Evolutionary conservation across 1,140 invertebrate genomes (phyloP), one percentile per base, ranked within the genome.

Genomic region (Lucilia cuprina): DNA sequence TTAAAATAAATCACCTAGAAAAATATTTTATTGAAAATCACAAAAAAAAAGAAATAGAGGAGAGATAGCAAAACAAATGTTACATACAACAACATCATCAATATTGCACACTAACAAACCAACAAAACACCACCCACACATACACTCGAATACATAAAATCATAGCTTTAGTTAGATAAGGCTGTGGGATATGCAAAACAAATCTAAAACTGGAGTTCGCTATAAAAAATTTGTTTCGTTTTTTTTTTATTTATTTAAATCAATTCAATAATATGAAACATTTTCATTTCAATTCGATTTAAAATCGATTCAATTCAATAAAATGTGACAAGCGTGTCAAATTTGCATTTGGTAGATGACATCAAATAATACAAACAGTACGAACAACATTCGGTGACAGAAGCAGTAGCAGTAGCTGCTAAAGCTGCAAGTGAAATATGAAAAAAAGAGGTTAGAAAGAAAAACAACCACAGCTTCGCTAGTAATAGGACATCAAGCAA

Each of bases 201-300:
- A 21, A 13, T 12, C 7, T n/a, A 21, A 70, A 70, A 21, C 65
- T 21, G 25, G n/a, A 70, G n/a, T 70, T 30, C 9, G 8, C 8
- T 60, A 17, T 60, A 17, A 12, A 60, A n/a, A n/a, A n/a, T 60
- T 60, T 60, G n/a, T n/a, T 60, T 60, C 0, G 2, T 70, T 1
- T 70, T 70, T 70, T 21, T 25, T 25, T 50, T 80, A 25, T 78
- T 14, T 41, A 9, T 78, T 80, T 19, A 80, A 80, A 80, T 80
- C 77, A 80, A 80, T 80, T 80, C 77, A 49, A 80, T 80, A 80
- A 80, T 49, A 80, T 80, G 77, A 80, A 80, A 80, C 77, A 80
- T 80, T 80, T 80, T 80, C 77, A 80, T 80, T 80, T 80, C 77
- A 80, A 80, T 80, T 80, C 77, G 77, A 80, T 80, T 80, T 80